Evolutionary conservation across 2,888 invertebrate species (phyloP).

Genomic region (Drosophila greeni): DNA sequence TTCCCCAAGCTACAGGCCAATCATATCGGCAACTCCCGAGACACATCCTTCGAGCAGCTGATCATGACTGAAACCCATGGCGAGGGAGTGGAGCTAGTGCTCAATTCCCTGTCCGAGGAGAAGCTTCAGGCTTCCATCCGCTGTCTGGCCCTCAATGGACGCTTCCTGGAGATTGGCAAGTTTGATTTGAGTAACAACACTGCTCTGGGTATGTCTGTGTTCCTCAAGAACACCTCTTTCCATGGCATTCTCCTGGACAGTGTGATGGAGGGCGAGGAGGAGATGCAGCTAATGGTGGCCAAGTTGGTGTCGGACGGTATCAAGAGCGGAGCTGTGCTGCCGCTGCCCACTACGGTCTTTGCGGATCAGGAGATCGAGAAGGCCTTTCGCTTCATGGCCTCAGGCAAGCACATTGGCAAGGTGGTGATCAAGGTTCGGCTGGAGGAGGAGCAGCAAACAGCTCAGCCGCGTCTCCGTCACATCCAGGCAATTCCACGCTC

Average conservation of each 20-base stretch:
- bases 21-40: constrained; percentile 94
- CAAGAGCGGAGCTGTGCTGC: constrained; percentile 90
- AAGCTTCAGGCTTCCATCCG: constrained; percentile 96
- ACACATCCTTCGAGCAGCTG: constrained; percentile 94
- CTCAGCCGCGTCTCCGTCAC: constrained; percentile 81
- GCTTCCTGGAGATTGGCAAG: constrained; percentile 99
- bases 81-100: constrained; percentile 94
- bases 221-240: constrained; percentile 98
- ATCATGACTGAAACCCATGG: constrained; percentile 91
- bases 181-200: constrained; percentile 94
- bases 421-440: constrained; percentile 93
- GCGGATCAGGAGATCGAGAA: constrained; percentile 92
- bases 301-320: constrained; percentile 91
- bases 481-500: constrained; percentile 91
- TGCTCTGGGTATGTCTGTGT: constrained; percentile 91
- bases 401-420: constrained; percentile 98
- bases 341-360: constrained; percentile 92
- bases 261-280: constrained; percentile 86
- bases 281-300: constrained; percentile 87
- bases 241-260: constrained; percentile 98
- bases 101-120: constrained; percentile 97
- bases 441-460: constrained; percentile 85
- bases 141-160: constrained; percentile 93
- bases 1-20: constrained; percentile 90
- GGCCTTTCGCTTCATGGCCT: constrained; percentile 96